These are phyloP conservation scores for Toxotes chatareus DNA, from an alignment of 2,113 vertebrate species.

Conservation along the genomic window DNA sequence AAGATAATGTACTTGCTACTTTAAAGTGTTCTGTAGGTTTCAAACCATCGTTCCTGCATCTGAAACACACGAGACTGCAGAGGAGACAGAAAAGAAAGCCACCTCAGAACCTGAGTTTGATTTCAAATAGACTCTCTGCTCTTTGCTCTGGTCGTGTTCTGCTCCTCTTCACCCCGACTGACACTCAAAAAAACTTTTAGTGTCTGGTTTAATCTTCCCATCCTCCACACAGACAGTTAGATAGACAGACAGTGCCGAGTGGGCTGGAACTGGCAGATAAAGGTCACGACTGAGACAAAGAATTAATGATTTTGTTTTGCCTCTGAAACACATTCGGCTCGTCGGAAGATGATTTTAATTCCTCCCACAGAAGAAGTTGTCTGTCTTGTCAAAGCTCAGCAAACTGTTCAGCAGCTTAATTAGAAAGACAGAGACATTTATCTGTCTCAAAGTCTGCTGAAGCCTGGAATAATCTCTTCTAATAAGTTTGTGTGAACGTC, in stretches of 20 bases:
- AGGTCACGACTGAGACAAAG: conserved; percentile 38
- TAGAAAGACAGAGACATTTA: conserved; percentile 19
- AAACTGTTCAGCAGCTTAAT: conserved; percentile 37
- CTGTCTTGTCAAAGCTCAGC: conserved; percentile 3
- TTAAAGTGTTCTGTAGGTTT: too few species aligned
- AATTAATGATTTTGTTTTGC: conserved; percentile 44
- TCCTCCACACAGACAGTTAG: conserved; percentile 11
- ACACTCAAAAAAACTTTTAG: neutral
- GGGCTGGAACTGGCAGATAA: conserved; percentile 23
- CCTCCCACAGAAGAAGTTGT: conserved; percentile 17
- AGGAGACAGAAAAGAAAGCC: neutral
- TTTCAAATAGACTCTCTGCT: conserved; percentile 1
- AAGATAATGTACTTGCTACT: too few species aligned
- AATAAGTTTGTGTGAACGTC: neutral
- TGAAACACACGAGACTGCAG: neutral
- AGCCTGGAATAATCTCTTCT: neutral
- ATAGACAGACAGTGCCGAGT: neutral
- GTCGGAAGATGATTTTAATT: conserved; percentile 37
- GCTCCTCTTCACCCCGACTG: neutral
- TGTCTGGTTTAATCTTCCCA: conserved; percentile 26
- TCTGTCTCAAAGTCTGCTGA: conserved; percentile 5
- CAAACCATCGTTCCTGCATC: too few species aligned
- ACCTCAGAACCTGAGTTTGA: neutral
- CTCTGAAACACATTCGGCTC: conserved; percentile 6
- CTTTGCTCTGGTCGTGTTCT: conserved; percentile 4